Conservation (phyloP, 1,140 invertebrate genomes). For the Planococcus citri region DNA sequence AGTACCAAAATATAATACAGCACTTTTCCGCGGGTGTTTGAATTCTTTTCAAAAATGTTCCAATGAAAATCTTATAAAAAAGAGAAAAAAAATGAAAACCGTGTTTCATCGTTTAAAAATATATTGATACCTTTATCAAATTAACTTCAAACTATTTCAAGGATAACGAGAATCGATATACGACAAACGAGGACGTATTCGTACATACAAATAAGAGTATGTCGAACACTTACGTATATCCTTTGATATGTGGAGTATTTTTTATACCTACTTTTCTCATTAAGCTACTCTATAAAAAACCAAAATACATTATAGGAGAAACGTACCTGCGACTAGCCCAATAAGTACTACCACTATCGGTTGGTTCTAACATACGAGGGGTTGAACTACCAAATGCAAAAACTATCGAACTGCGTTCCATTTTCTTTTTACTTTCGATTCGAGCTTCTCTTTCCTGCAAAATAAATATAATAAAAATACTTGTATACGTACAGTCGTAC, state of each 20-base stretch:
- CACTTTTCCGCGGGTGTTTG: too few species aligned
- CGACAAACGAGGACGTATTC: background rate
- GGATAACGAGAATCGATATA: background rate
- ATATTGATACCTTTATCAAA: background rate
- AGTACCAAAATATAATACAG: too few species aligned
- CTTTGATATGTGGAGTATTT: too few species aligned
- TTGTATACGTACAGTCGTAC: too few species aligned
- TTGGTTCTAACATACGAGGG: conserved; percentile 68
- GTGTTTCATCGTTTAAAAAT: too few species aligned
- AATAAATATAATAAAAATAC: conserved; percentile 24
- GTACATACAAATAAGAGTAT: too few species aligned
- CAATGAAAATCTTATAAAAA: too few species aligned
- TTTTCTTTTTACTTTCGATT: conserved; percentile 56
- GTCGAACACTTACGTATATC: too few species aligned
- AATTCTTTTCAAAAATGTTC: too few species aligned
- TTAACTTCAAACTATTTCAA: background rate
- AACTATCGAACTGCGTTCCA: conserved; percentile 51
- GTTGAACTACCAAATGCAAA: conserved; percentile 85
- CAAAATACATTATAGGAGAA: background rate
- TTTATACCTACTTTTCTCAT: too few species aligned
- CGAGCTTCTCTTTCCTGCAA: conserved; percentile 60
- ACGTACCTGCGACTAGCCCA: conserved; percentile 60
- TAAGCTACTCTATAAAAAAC: too few species aligned
- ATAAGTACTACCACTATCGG: conserved; percentile 60
- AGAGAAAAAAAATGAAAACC: too few species aligned